Conservation (phyloP, 2,888 invertebrate genomes). For the Clunio marinus region DNA sequence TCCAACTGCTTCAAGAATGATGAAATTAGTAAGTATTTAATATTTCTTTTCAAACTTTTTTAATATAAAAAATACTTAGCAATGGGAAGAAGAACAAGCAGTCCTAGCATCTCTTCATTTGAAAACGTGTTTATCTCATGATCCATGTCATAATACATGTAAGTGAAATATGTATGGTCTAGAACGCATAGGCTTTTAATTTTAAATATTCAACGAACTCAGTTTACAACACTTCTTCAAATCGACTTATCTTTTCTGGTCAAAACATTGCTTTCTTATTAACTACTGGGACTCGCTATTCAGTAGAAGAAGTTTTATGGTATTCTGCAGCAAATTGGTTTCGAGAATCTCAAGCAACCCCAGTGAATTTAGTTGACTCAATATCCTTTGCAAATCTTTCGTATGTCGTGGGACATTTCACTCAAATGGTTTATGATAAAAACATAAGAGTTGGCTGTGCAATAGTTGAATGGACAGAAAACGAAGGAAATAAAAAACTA, state of each 20-base stretch:
- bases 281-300: background rate
- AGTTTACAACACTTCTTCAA: background rate
- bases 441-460: background rate
- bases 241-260: background rate
- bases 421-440: background rate
- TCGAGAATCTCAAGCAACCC: background rate
- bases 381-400: background rate
- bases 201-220: no score
- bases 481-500: background rate
- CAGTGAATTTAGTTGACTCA: background rate
- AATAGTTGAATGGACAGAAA: background rate
- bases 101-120: background rate
- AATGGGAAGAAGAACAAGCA: background rate
- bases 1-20: no score
- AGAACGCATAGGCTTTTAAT: background rate
- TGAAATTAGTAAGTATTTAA: no score
- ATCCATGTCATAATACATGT: background rate
- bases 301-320: background rate
- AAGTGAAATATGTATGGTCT: background rate
- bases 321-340: background rate
- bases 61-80: no score
- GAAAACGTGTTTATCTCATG: background rate
- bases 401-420: background rate
- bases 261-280: background rate
- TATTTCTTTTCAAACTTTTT: no score